Evolutionary conservation across 2,113 vertebrate species (phyloP).

Genomic region (Poeciliopsis occidentalis): DNA sequence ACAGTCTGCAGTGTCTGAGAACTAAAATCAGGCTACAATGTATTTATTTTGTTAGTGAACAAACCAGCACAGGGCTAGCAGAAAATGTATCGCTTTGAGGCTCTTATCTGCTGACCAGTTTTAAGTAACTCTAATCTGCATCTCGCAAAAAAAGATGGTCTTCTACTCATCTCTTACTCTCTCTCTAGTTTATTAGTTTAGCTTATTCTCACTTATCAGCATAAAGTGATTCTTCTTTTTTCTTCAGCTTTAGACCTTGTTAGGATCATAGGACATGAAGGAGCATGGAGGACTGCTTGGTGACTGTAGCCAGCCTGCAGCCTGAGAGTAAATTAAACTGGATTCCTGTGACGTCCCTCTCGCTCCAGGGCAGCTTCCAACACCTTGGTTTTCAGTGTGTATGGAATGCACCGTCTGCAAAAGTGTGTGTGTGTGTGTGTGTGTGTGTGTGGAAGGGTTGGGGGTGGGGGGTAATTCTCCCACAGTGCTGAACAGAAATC

Average conservation of each 20-base stretch:
- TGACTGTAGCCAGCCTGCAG: not conserved
- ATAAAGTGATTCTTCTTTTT: not conserved
- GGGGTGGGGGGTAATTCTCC: slow-evolving; percentile 68
- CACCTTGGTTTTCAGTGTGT: slow-evolving; percentile 59
- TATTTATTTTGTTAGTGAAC: no score
- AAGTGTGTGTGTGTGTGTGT: slow-evolving; percentile 47
- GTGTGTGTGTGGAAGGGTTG: slow-evolving; percentile 20
- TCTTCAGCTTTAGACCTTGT: not conserved
- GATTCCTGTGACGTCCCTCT: slow-evolving; percentile 48
- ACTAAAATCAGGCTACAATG: no score
- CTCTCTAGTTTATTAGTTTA: not conserved
- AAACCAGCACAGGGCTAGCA: no score
- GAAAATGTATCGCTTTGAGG: no score
- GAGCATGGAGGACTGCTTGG: slow-evolving; percentile 1
- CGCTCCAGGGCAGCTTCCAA: slow-evolving; percentile 52
- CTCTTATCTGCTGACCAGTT: no score
- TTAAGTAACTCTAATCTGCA: not conserved
- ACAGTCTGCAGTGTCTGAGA: no score
- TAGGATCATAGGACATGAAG: not conserved
- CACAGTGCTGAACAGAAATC: slow-evolving; percentile 83
- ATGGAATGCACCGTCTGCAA: slow-evolving; percentile 66
- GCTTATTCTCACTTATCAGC: not conserved
- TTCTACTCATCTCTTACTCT: not conserved
- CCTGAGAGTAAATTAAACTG: slow-evolving; percentile 27
- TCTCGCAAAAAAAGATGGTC: not conserved